phyloP scores from a whole-genome alignment of 2,113 vertebrate genomes.

The Gobio gobio region DNA sequence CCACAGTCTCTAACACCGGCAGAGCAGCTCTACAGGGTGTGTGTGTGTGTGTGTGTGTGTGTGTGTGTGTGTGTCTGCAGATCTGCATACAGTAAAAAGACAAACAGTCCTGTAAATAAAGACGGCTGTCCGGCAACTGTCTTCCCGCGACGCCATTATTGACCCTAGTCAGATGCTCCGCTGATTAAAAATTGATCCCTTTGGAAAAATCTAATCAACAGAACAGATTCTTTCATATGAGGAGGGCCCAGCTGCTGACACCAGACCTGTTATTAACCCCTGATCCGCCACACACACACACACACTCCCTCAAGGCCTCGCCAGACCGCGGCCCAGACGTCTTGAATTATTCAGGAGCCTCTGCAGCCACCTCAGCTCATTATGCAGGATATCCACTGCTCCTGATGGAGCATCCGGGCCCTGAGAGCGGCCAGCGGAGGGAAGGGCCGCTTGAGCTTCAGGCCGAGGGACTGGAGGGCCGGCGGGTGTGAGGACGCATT shows the following conservation, averaged over 20 bases:
- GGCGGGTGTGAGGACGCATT: conserved; percentile 84
- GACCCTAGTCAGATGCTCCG: conserved; percentile 98
- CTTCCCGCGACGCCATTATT: conserved; percentile 86
- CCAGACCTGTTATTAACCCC: conserved; percentile 98
- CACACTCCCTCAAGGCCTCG: conserved; percentile 74
- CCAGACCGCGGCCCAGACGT: conserved; percentile 78
- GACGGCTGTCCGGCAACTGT: conserved; percentile 83
- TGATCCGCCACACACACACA: conserved; percentile 80
- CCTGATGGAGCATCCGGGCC: conserved; percentile 77
- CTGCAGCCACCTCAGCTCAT: conserved; percentile 79
- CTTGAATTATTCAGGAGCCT: conserved; percentile 93
- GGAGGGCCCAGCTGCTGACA: conserved; percentile 92
- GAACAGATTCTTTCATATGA: conserved; percentile 98
- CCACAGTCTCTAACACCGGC: background rate
- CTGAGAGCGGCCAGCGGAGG: conserved; percentile 54
- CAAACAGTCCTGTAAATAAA: conserved; percentile 96
- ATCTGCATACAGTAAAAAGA: conserved; percentile 85
- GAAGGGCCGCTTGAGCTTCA: conserved; percentile 53
- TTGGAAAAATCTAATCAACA: conserved; percentile 99
- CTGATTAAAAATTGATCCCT: conserved; percentile 99
- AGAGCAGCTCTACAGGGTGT: no score
- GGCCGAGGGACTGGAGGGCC: conserved; percentile 52
- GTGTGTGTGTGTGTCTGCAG: conserved; percentile 7
- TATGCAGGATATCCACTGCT: conserved; percentile 76
- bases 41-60: no score